Percentiles rank a stretch among this genome's conserved stretches.
Evolutionary conservation across 2,888 invertebrate genomes (phyloP).

Genomic region (Incurvaria masculella): DNA sequence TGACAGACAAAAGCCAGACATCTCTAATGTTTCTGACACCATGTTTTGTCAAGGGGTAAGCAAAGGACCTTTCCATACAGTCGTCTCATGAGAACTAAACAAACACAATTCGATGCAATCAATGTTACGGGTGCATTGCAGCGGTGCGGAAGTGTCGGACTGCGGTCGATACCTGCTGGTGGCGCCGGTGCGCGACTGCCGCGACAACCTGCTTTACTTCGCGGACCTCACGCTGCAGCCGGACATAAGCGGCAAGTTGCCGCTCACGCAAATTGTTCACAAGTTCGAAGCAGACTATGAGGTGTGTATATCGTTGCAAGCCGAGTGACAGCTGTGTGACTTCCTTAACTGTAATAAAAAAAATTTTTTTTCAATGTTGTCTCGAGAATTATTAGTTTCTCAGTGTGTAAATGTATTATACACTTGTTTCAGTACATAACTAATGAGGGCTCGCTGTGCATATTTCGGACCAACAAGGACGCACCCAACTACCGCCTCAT

Average conservation of each 20-base stretch:
- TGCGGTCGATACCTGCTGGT: slow-evolving; percentile 90
- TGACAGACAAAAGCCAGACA: too few species aligned
- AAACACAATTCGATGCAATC: too few species aligned
- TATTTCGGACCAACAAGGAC: slow-evolving; percentile 90
- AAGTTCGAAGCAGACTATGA: slow-evolving; percentile 93
- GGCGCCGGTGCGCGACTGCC: slow-evolving; percentile 81
- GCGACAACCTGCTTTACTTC: slow-evolving; percentile 87
- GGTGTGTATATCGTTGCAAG: slow-evolving; percentile 74
- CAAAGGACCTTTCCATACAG: too few species aligned
- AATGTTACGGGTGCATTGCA: slow-evolving; percentile 31
- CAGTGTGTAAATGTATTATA: too few species aligned
- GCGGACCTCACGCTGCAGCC: slow-evolving; percentile 68
- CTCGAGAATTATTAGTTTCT: too few species aligned
- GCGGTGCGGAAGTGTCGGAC: slow-evolving; percentile 82
- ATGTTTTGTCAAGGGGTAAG: too few species aligned
- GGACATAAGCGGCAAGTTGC: slow-evolving; percentile 61
- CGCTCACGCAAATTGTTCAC: slow-evolving; percentile 77
- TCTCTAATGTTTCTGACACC: too few species aligned
- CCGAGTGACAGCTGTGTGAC: slow-evolving; percentile 86
- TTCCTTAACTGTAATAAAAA: too few species aligned
- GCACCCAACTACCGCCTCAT: slow-evolving; percentile 91
- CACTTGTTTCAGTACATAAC: slow-evolving; percentile 75
- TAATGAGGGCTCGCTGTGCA: slow-evolving; percentile 76
- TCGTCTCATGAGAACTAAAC: too few species aligned
- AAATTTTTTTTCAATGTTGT: too few species aligned